Conservation (phyloP, 2,888 invertebrate genomes). For the Dasypolia templi region DNA sequence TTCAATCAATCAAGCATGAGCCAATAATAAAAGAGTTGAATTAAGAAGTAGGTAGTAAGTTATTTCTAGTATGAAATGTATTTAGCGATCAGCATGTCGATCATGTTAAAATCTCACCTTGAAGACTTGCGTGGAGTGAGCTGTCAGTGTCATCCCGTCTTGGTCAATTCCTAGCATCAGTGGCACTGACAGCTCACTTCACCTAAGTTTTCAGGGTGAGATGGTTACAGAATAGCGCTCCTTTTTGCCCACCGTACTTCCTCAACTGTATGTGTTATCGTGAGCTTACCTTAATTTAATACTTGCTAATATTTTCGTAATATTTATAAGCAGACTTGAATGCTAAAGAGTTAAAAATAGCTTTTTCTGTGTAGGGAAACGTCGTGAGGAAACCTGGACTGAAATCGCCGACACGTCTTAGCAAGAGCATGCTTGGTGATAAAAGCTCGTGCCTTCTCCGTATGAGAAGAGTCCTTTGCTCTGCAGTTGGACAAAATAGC, state of each 20-base stretch:
- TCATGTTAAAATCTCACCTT: too few relatives aligned
- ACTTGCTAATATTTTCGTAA: conserved; percentile 19
- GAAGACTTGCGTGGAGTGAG: too few relatives aligned
- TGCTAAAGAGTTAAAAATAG: conserved; percentile 12
- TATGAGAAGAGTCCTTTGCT: background rate
- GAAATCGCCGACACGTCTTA: too few relatives aligned
- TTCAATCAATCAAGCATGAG: background rate
- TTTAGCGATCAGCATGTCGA: too few relatives aligned
- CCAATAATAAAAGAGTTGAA: background rate
- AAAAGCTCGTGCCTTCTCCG: background rate
- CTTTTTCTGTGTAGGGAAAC: background rate
- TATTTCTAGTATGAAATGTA: background rate
- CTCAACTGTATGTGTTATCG: background rate
- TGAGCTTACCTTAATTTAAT: conserved; percentile 38
- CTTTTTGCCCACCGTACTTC: conserved; percentile 9
- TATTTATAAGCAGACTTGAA: background rate
- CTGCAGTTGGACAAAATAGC: background rate
- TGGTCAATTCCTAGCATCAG: too few relatives aligned
- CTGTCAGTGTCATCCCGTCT: too few relatives aligned
- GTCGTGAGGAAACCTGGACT: background rate
- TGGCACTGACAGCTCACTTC: too few relatives aligned
- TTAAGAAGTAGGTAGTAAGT: background rate
- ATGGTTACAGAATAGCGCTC: too few relatives aligned
- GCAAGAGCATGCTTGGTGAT: background rate
- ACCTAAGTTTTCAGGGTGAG: too few relatives aligned